These are phyloP conservation scores for Drosophila ficusphila DNA, from an alignment of 1,140 invertebrate genomes.

Conservation along the genomic window DNA sequence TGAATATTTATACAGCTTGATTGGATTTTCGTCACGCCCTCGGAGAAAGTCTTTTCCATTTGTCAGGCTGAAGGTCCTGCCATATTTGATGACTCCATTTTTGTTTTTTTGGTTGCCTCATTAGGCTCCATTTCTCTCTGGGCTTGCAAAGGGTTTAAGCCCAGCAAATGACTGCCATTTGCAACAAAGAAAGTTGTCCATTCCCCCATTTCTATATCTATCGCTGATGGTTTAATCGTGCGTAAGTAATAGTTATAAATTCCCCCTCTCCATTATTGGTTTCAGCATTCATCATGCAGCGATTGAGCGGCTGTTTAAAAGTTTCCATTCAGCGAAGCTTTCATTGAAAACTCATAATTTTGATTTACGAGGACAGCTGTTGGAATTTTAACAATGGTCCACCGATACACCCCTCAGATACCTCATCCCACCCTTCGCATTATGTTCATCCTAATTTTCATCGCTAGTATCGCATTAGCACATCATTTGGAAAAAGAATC, in stretches of 20 bases:
- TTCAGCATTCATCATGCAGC: slow-evolving; percentile 21
- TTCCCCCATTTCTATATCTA: slow-evolving; percentile 6
- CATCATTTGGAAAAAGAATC: slow-evolving; percentile 53
- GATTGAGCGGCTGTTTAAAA: slow-evolving; percentile 42
- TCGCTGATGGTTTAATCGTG: slow-evolving; percentile 70
- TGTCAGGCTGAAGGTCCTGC: slow-evolving; percentile 31
- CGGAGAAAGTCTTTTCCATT: slow-evolving; percentile 41
- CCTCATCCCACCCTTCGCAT: slow-evolving; percentile 9
- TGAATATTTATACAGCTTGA: slow-evolving; percentile 69
- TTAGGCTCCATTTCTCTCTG: slow-evolving; percentile 40
- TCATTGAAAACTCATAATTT: slow-evolving; percentile 73
- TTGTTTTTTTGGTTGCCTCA: slow-evolving; percentile 59
- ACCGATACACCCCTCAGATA: slow-evolving; percentile 21
- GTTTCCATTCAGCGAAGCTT: slow-evolving; percentile 45
- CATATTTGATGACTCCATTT: slow-evolving; percentile 57
- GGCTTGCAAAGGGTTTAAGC: slow-evolving; percentile 74
- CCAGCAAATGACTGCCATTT: slow-evolving; percentile 70
- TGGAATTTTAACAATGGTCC: slow-evolving; percentile 52
- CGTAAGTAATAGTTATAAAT: slow-evolving; percentile 79
- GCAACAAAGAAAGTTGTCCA: slow-evolving; percentile 13
- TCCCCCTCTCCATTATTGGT: slow-evolving; percentile 37
- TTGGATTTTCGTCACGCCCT: slow-evolving; percentile 79
- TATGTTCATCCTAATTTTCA: slow-evolving; percentile 40
- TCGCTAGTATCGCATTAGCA: slow-evolving; percentile 62
- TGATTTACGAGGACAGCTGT: slow-evolving; percentile 74